Conservation (phyloP, 37 sponge, comb jelly and placozoan species). For the Hexactinellida sp. region DNA sequence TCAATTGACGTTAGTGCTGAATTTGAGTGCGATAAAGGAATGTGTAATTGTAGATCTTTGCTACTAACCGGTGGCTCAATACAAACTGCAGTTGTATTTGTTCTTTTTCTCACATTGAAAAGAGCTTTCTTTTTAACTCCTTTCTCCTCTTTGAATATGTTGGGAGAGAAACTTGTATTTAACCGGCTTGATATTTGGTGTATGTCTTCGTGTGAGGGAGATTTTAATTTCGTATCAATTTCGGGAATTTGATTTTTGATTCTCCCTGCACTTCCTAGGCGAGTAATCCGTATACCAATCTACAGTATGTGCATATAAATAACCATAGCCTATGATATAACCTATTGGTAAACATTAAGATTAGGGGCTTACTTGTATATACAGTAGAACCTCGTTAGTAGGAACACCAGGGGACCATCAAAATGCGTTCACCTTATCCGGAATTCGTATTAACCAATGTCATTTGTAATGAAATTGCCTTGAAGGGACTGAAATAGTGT, state of each 20-base stretch:
- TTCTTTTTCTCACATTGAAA: neutral
- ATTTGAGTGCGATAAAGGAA: neutral
- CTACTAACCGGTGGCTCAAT: neutral
- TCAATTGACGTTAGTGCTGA: neutral
- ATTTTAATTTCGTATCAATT: neutral
- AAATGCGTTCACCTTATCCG: no score
- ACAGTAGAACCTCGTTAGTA: no score
- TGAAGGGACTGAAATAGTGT: no score
- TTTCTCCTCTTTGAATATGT: neutral
- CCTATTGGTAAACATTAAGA: no score
- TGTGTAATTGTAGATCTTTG: no score
- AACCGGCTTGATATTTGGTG: neutral
- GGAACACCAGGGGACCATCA: no score
- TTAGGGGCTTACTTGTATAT: no score
- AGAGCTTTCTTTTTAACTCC: neutral
- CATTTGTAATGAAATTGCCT: no score
- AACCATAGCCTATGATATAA: no score
- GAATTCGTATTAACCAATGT: no score
- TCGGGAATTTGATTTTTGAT: neutral
- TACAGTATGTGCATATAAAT: no score
- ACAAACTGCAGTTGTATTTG: neutral
- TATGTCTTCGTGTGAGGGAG: neutral
- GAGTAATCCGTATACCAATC: neutral
- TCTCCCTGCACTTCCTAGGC: neutral
- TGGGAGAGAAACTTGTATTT: neutral